Conservation (phyloP, 1,140 invertebrate genomes). For the Drosophila hydei region DNA sequence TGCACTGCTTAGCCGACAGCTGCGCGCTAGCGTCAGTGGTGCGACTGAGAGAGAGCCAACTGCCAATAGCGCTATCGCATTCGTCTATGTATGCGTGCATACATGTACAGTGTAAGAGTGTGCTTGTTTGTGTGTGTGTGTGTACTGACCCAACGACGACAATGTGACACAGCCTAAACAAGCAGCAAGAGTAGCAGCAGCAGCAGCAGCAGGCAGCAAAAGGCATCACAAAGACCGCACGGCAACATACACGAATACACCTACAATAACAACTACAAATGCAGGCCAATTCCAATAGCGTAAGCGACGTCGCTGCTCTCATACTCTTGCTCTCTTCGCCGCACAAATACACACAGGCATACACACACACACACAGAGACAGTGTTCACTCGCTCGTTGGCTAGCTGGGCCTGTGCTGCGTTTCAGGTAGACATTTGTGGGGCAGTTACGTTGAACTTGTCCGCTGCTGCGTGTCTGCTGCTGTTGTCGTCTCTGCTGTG, state of each 20-base stretch:
- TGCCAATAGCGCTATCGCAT: slow-evolving; percentile 32
- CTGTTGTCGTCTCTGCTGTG: slow-evolving; percentile 14
- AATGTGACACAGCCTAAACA: slow-evolving; percentile 68
- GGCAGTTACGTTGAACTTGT: slow-evolving; percentile 78
- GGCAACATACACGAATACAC: slow-evolving; percentile 24
- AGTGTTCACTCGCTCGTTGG: slow-evolving; percentile 35
- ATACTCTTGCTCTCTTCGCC: slow-evolving; percentile 13
- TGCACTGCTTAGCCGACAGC: slow-evolving; percentile 68
- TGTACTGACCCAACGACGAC: slow-evolving; percentile 75
- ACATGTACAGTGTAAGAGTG: background rate
- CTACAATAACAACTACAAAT: slow-evolving; percentile 28
- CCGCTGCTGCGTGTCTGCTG: slow-evolving; percentile 57
- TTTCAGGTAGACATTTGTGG: slow-evolving; percentile 65
- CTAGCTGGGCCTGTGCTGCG: slow-evolving; percentile 39
- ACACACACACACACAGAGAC: slow-evolving; percentile 1
- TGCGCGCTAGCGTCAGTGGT: background rate
- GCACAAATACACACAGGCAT: slow-evolving; percentile 14
- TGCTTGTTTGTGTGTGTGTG: slow-evolving; percentile 18
- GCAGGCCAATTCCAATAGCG: slow-evolving; percentile 51
- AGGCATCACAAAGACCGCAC: slow-evolving; percentile 34
- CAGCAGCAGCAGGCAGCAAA: slow-evolving; percentile 52
- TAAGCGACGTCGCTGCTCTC: slow-evolving; percentile 8
- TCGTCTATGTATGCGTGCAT: background rate
- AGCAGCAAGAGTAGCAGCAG: slow-evolving; percentile 56
- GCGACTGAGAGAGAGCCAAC: slow-evolving; percentile 27